A percentile compares a stretch with the other conserved stretches of the same genome.
Evolutionary conservation across 2,113 vertebrate genomes (phyloP).

Genomic region (Ceyx melanurus): DNA sequence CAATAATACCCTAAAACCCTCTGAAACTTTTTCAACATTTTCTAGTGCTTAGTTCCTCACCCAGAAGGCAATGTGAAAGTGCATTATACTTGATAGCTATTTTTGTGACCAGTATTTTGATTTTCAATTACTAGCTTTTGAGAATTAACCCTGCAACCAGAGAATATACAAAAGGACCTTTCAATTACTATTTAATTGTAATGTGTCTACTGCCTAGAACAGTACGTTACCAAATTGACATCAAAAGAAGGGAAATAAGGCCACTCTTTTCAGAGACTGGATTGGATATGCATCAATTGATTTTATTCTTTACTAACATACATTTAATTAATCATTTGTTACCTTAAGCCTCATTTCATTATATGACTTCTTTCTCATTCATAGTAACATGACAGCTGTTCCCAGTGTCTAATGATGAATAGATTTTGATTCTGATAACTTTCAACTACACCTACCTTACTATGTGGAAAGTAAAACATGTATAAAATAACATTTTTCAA

Average conservation of each 20-base stretch:
- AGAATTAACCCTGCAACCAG: background rate
- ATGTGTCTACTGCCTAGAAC: background rate
- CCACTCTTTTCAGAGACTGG: background rate
- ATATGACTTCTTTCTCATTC: background rate
- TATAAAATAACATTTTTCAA: background rate
- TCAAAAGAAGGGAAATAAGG: background rate
- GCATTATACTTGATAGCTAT: background rate
- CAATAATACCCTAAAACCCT: conserved; percentile 25
- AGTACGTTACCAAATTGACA: background rate
- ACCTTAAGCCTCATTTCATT: background rate
- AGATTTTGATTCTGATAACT: background rate
- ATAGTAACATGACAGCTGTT: background rate
- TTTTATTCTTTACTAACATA: background rate
- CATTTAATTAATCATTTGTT: background rate
- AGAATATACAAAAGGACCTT: background rate
- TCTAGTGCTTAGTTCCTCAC: background rate
- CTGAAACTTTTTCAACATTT: conserved; percentile 11
- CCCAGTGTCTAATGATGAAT: background rate
- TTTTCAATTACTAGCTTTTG: background rate
- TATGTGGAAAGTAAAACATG: background rate
- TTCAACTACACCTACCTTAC: background rate
- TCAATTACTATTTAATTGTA: background rate
- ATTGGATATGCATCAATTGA: background rate
- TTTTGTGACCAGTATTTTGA: background rate
- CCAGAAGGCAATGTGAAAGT: background rate